A percentile compares a stretch with the other conserved stretches of the same genome.
phyloP scores from a whole-genome alignment of 2,888 invertebrate genomes.

The Homarus gammarus region DNA sequence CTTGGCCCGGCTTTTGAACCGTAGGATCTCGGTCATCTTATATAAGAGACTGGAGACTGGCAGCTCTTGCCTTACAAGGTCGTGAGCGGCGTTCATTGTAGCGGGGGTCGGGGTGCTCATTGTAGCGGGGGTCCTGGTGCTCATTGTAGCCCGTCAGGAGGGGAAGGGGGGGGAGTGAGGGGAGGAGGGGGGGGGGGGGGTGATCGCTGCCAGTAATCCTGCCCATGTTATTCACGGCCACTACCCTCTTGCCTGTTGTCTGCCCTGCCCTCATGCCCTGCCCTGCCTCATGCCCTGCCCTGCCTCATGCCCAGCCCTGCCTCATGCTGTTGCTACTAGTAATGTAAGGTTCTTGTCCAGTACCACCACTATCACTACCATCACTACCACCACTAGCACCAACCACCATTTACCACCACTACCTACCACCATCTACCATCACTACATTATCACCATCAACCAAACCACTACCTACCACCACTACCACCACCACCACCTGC shows the following conservation, averaged over 20 bases:
- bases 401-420: too few species aligned
- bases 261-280: too few species aligned
- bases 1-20: not conserved
- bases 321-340: not conserved
- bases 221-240: not conserved
- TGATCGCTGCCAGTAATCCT: conserved; percentile 7
- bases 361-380: too few species aligned
- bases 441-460: too few species aligned
- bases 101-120: not conserved
- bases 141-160: not conserved
- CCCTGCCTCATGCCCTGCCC: not conserved
- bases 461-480: too few species aligned
- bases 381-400: too few species aligned
- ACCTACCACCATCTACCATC: too few species aligned
- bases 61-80: conserved; percentile 1
- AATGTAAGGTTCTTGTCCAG: too few species aligned
- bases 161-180: too few species aligned
- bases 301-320: not conserved
- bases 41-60: not conserved
- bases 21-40: not conserved
- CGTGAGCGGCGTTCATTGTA: not conserved
- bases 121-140: not conserved
- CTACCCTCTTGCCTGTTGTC: too few species aligned
- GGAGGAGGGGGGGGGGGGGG: too few species aligned
- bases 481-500: too few species aligned